phyloP scores from a whole-genome alignment of 2,888 invertebrate species.

The Lacanobia oleracea region DNA sequence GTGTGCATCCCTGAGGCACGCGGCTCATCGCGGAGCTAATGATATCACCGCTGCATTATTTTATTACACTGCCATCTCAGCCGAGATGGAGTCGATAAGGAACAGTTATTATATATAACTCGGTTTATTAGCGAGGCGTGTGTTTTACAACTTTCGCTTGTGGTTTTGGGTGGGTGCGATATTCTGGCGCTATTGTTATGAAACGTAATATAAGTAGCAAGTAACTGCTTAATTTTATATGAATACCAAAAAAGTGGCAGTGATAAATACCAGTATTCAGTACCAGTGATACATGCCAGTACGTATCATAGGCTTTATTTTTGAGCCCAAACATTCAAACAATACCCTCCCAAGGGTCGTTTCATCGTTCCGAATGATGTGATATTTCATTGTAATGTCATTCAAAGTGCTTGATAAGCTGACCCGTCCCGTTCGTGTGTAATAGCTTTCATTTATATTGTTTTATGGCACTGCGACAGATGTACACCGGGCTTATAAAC shows the following conservation, averaged over 20 bases:
- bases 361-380: conserved; percentile 17
- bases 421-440: not conserved
- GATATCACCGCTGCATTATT: conserved; percentile 37
- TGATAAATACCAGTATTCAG: not conserved
- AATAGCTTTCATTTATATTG: conserved; percentile 25
- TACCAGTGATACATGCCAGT: not conserved
- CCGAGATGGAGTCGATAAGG: conserved; percentile 1
- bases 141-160: not conserved
- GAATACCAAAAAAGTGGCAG: not conserved
- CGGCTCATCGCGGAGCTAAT: conserved; percentile 38
- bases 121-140: conserved; percentile 15
- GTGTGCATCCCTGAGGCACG: conserved; percentile 45
- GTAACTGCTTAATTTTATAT: no score
- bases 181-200: not conserved
- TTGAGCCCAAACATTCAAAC: conserved; percentile 16
- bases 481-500: conserved; percentile 12
- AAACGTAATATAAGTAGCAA: not conserved
- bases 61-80: conserved; percentile 27
- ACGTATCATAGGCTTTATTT: not conserved
- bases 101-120: conserved; percentile 24
- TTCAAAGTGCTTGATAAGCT: conserved; percentile 31
- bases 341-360: conserved; percentile 1
- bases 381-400: conserved; percentile 30
- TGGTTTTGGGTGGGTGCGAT: not conserved
- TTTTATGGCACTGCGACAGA: conserved; percentile 28